phyloP scores from a whole-genome alignment of 2,797 vertebrate species.

The Hoplostethus atlanticus region DNA sequence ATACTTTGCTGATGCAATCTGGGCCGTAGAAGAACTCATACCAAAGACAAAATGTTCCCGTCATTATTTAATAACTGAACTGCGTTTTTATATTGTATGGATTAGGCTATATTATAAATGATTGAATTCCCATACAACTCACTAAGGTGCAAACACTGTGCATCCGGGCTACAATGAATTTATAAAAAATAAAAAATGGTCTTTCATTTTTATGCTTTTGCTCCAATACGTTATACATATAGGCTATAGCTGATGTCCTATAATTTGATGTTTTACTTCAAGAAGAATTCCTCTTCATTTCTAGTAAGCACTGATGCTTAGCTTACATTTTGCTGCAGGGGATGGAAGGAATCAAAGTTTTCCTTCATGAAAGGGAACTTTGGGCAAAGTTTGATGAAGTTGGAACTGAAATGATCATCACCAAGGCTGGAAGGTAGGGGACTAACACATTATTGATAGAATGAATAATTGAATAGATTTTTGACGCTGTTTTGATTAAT shows the following conservation, averaged over 20 bases:
- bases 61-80: no score
- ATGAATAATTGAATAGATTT: not conserved
- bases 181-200: no score
- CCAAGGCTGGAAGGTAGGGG: conserved; percentile 93
- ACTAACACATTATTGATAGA: not conserved
- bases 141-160: not conserved
- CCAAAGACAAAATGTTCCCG: no score
- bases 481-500: not conserved
- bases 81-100: no score
- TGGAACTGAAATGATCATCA: conserved; percentile 98
- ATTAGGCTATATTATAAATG: not conserved
- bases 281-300: not conserved
- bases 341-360: conserved; percentile 95
- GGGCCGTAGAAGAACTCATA: no score
- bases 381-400: conserved; percentile 96
- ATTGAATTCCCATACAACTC: not conserved
- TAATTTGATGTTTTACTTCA: no score
- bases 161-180: not conserved
- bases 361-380: conserved; percentile 93
- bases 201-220: no score
- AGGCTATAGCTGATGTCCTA: no score
- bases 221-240: no score
- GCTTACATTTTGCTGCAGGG: conserved; percentile 79
- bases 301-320: conserved; percentile 12
- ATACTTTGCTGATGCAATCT: not conserved